Evolutionary conservation across 2,797 vertebrate genomes (phyloP).

Genomic region (Limosa lapponica): DNA sequence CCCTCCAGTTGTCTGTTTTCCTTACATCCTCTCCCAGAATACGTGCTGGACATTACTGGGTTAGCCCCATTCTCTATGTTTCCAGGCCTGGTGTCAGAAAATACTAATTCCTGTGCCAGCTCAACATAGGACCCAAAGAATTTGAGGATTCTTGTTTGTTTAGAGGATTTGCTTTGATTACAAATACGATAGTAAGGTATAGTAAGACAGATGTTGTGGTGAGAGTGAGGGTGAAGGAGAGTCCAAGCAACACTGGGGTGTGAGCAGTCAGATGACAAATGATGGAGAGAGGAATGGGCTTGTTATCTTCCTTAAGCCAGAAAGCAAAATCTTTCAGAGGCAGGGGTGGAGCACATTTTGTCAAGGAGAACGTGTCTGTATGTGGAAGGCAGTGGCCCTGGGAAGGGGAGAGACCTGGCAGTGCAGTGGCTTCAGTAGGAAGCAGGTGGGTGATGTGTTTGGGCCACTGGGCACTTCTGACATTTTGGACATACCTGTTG

Average conservation of each 20-base stretch:
- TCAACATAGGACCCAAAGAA: background rate
- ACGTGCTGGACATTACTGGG: background rate
- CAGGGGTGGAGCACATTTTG: background rate
- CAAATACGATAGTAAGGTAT: background rate
- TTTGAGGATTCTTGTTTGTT: constrained; percentile 1
- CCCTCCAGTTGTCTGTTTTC: background rate
- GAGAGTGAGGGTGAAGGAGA: background rate
- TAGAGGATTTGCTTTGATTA: background rate
- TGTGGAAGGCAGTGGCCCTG: background rate
- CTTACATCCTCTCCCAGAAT: background rate
- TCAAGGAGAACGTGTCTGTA: background rate
- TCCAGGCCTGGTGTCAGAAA: background rate
- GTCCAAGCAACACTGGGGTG: background rate
- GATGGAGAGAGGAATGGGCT: background rate
- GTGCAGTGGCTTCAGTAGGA: background rate
- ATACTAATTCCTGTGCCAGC: background rate
- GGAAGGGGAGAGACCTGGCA: background rate
- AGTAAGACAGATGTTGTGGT: background rate
- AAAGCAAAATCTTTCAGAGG: background rate
- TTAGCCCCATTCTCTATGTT: background rate
- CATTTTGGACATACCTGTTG: background rate
- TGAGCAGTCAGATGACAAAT: background rate
- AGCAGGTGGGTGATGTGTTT: background rate
- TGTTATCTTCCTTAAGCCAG: background rate
- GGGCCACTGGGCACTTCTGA: background rate